A percentile compares a stretch with the other conserved stretches of the same genome.
Conservation (phyloP, 2,113 vertebrate genomes). For the Recurvirostra avosetta region DNA sequence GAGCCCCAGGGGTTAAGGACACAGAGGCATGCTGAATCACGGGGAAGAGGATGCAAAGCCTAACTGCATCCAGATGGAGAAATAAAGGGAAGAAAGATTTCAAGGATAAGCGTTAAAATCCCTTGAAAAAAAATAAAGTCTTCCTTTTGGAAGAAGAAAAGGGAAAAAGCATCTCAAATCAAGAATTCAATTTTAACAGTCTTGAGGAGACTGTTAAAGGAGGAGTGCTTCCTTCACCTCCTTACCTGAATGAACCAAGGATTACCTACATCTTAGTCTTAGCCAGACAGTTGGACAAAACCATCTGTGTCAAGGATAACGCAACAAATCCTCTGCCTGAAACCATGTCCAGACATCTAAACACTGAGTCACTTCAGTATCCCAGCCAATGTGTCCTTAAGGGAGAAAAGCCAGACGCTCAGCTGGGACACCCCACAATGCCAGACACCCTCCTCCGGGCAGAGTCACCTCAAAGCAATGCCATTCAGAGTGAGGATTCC, state of each 20-base stretch:
- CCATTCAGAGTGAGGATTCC: not conserved
- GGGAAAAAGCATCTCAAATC: not conserved
- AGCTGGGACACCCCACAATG: not conserved
- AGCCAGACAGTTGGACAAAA: not conserved
- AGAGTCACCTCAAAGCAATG: not conserved
- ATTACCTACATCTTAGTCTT: not conserved
- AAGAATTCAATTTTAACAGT: not conserved
- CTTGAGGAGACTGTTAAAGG: no score
- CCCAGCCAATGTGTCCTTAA: not conserved
- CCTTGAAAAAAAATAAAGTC: not conserved
- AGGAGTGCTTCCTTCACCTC: not conserved
- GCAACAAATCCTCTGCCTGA: not conserved
- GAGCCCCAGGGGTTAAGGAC: not conserved
- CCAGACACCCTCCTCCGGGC: not conserved
- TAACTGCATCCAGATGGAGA: slow-evolving; percentile 2
- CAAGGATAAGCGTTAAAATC: not conserved
- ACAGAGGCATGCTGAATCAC: not conserved
- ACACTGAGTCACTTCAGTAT: not conserved
- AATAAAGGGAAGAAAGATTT: not conserved
- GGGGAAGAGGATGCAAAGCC: not conserved
- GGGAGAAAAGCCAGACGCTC: not conserved
- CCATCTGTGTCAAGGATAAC: not conserved
- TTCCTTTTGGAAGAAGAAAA: not conserved
- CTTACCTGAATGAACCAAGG: not conserved
- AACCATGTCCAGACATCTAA: not conserved